Conservation (phyloP, 1,140 invertebrate genomes). For the Saxidomus purpurata region DNA sequence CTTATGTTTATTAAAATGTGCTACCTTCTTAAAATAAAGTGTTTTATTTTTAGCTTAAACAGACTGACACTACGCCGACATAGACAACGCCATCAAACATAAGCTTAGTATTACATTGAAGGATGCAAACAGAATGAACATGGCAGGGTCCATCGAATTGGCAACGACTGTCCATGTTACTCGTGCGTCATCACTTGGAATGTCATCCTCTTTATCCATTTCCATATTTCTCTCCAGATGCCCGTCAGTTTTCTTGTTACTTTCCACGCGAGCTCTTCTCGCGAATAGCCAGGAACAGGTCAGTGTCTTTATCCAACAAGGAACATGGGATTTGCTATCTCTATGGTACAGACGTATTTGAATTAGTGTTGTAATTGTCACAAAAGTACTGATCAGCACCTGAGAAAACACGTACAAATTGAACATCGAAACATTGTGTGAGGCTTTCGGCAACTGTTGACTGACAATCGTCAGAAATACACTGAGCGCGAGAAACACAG, state of each 20-base stretch:
- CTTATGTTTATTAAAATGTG: too few species aligned
- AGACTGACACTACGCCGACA: neutral
- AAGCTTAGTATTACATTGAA: neutral
- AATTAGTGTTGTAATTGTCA: constrained; percentile 25
- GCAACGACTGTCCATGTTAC: neutral
- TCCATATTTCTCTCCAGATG: neutral
- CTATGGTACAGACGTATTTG: constrained; percentile 42
- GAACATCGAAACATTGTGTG: constrained; percentile 88
- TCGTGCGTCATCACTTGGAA: neutral
- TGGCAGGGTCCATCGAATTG: neutral
- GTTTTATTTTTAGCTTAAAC: too few species aligned
- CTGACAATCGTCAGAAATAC: constrained; percentile 89
- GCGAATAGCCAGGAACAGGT: neutral
- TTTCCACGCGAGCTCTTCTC: neutral
- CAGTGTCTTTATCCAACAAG: neutral
- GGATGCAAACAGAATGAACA: neutral
- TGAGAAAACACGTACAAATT: constrained; percentile 82
- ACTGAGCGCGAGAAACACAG: constrained; percentile 88
- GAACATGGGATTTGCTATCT: neutral
- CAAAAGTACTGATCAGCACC: neutral
- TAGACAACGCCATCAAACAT: neutral
- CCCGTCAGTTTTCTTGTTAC: neutral
- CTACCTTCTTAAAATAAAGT: too few species aligned
- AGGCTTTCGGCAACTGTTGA: constrained; percentile 88
- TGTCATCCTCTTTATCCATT: neutral